Evolutionary conservation across 1,140 invertebrate species (phyloP).

Genomic region (Glomeris maerens): DNA sequence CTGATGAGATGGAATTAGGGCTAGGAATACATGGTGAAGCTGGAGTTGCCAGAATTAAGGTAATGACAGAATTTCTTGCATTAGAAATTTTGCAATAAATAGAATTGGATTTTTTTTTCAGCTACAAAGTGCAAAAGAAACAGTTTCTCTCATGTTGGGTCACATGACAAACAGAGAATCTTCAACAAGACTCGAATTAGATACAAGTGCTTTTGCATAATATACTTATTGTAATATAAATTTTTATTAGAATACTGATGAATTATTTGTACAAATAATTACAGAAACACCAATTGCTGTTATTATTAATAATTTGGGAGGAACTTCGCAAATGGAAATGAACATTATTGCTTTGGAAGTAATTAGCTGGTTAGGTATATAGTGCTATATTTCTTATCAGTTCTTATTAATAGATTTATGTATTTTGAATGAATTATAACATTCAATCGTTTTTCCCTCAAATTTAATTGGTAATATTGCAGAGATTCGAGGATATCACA

Average conservation of each 20-base stretch:
- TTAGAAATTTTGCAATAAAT: neutral
- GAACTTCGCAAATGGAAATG: constrained; percentile 58
- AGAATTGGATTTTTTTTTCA: constrained; percentile 20
- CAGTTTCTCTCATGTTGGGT: constrained; percentile 34
- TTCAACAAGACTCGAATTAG: constrained; percentile 34
- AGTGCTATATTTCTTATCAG: constrained; percentile 15
- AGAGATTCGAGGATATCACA: too few species aligned
- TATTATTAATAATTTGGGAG: constrained; percentile 67
- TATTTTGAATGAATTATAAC: too few species aligned
- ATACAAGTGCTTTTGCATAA: too few species aligned
- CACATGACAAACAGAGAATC: constrained; percentile 32
- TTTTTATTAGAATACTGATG: too few species aligned
- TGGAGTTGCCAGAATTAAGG: constrained; percentile 52
- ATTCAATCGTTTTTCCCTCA: too few species aligned
- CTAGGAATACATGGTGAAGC: constrained; percentile 75
- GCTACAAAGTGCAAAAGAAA: constrained; percentile 30
- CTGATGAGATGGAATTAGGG: constrained; percentile 62
- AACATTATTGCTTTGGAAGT: constrained; percentile 55
- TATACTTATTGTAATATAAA: too few species aligned
- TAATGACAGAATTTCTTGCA: constrained; percentile 23
- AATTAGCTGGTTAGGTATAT: constrained; percentile 34
- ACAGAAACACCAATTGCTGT: constrained; percentile 42
- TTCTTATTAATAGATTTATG: neutral
- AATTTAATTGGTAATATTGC: too few species aligned
- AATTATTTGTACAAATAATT: too few species aligned